Percentiles rank a stretch among this genome's conserved stretches.
phyloP scores from a whole-genome alignment of 2,888 invertebrate species.

The Diaprepes abbreviatus region DNA sequence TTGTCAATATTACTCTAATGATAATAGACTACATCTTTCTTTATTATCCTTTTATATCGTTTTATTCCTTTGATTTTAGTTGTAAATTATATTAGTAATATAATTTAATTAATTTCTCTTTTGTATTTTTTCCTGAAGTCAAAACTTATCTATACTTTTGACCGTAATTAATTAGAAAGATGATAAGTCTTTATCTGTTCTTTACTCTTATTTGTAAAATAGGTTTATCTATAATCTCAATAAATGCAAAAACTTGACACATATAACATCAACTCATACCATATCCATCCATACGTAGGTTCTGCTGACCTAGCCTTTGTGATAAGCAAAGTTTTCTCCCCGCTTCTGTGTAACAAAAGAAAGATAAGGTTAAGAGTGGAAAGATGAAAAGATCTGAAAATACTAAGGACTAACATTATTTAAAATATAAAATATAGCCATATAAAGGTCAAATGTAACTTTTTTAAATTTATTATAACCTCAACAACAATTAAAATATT shows the following conservation, averaged over 20 bases:
- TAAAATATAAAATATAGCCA: neutral
- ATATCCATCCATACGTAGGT: conserved; percentile 65
- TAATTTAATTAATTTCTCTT: no score
- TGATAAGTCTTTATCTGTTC: neutral
- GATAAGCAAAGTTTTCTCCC: conserved; percentile 69
- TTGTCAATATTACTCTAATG: no score
- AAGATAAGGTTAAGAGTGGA: conserved; percentile 49
- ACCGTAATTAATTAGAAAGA: no score
- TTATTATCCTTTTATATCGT: no score
- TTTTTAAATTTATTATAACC: neutral
- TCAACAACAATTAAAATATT: no score
- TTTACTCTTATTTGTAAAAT: neutral
- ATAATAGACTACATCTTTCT: no score
- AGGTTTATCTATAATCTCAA: conserved; percentile 20
- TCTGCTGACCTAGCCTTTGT: conserved; percentile 69
- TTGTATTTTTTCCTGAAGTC: no score
- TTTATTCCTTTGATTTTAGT: no score
- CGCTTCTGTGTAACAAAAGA: conserved; percentile 65
- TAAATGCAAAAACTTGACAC: conserved; percentile 14
- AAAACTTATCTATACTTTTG: no score
- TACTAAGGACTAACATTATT: conserved; percentile 6
- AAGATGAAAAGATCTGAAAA: conserved; percentile 20
- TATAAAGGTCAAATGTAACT: neutral
- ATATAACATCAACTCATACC: conserved; percentile 49
- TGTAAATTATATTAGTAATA: no score